Evolutionary conservation across 2,797 vertebrate species (phyloP), one percentile per base, ranked within the genome.

Genomic region (Hafferia zeledoni): DNA sequence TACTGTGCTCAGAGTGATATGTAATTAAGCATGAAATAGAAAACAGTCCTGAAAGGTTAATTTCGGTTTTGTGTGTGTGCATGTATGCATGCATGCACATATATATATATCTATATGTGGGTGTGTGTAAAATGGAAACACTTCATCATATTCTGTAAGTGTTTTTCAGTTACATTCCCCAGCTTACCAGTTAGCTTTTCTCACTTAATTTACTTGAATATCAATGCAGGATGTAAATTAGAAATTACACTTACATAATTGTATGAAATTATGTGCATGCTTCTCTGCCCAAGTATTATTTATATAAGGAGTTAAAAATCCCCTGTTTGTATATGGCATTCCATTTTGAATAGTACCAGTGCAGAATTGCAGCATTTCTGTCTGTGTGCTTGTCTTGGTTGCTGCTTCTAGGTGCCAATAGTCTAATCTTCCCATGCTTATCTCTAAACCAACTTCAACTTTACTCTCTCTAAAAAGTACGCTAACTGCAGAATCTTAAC

Each of bases 31-130:
- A 22, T 56, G 49, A 89, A 87, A 12, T 56, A 52, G 44, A 75
- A 87, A 68, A 41, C 37, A 4, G 13, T 83, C 13, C 22, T 18
- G n/a, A 72, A 63, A 46, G n/a, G 46, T 47, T 80, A 28, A 28
- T 60, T 87, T 57, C 18, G 13, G 17, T 19, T 22, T 27, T 80
- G 7, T 84, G 12, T 44, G 4, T 59, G 8, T 27, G 1, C 11
- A 5, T 24, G 3, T 75, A 8, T 15, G 2, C 10, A 3, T 1
- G 8, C 10, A 33, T 12, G 16, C 2, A 15, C 13, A 30, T 13
- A 28, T 1, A 6, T 1, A 9, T 11, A 6, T 28, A 4, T 52
- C 13, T 17, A 2, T 52, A 12, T 41, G 7, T 59, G 27, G 4
- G 0, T 44, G 9, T 44, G 17, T 80, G 15, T 25, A 39, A 31